Percentiles rank a stretch among this genome's conserved stretches.
phyloP scores from a whole-genome alignment of 2,888 invertebrate species.

The Laothoe populi region DNA sequence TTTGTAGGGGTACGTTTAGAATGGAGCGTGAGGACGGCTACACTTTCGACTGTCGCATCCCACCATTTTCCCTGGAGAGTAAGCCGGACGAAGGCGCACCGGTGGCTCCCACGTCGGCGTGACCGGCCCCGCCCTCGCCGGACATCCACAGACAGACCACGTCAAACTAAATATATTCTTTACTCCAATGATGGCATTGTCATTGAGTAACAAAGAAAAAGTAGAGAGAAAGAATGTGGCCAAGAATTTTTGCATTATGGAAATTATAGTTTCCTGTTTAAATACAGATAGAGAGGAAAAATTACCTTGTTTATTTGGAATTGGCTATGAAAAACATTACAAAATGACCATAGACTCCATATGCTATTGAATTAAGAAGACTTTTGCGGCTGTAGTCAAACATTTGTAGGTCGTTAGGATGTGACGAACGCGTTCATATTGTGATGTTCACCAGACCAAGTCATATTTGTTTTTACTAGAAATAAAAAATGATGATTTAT shows the following conservation, averaged over 20 bases:
- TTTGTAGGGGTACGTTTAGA: slow-evolving; percentile 92
- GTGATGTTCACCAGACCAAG: slow-evolving; percentile 44
- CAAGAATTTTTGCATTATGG: slow-evolving; percentile 19
- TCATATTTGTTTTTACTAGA: slow-evolving; percentile 43
- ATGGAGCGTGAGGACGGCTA: slow-evolving; percentile 99
- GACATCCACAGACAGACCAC: not conserved
- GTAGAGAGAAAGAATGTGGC: slow-evolving; percentile 14
- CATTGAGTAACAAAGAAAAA: slow-evolving; percentile 12
- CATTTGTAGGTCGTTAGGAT: slow-evolving; percentile 36
- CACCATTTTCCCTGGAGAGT: slow-evolving; percentile 98
- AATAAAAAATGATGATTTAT: slow-evolving; percentile 34
- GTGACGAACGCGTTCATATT: slow-evolving; percentile 45
- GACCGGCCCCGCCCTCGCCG: slow-evolving; percentile 37
- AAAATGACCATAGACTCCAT: not conserved
- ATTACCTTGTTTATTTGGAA: not conserved
- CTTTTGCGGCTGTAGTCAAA: not conserved
- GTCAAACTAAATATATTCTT: slow-evolving; percentile 1
- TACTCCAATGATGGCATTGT: not conserved
- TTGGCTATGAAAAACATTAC: slow-evolving; percentile 13
- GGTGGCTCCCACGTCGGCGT: slow-evolving; percentile 67
- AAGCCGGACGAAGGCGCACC: slow-evolving; percentile 89
- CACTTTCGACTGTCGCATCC: slow-evolving; percentile 98
- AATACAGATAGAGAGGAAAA: not conserved
- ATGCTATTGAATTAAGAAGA: not conserved
- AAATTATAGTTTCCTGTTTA: slow-evolving; percentile 15